These are phyloP conservation scores for Bombus confusus DNA, from an alignment of 1,140 invertebrate genomes.

Conservation along the genomic window DNA sequence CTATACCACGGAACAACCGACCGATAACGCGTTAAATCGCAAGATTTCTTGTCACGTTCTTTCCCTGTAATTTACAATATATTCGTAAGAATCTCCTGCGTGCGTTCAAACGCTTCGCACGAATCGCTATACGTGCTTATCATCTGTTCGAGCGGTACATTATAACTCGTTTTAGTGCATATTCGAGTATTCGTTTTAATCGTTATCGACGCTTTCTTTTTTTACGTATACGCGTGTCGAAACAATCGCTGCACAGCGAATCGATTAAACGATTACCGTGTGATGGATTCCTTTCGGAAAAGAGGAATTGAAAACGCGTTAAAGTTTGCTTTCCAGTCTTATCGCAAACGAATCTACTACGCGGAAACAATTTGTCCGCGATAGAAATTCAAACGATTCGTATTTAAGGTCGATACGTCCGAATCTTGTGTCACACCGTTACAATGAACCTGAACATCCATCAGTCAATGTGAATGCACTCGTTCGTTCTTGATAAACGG, in stretches of 20 bases:
- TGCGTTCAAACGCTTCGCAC: no score
- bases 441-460: constrained; percentile 72
- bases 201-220: no score
- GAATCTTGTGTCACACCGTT: constrained; percentile 61
- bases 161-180: no score
- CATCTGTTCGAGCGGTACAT: no score
- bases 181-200: no score
- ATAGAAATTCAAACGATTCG: constrained; percentile 39
- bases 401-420: constrained; percentile 67
- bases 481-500: constrained; percentile 79
- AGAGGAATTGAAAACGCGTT: background rate
- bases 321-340: background rate
- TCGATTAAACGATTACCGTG: no score
- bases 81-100: no score
- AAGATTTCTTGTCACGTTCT: no score
- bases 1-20: no score
- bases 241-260: background rate
- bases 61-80: no score
- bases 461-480: constrained; percentile 78
- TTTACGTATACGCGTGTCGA: background rate
- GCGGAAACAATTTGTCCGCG: background rate
- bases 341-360: background rate
- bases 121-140: no score
- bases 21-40: no score
- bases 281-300: background rate